Conservation (phyloP, 2,888 invertebrate genomes). For the Prosopocoilus inquinatus region DNA sequence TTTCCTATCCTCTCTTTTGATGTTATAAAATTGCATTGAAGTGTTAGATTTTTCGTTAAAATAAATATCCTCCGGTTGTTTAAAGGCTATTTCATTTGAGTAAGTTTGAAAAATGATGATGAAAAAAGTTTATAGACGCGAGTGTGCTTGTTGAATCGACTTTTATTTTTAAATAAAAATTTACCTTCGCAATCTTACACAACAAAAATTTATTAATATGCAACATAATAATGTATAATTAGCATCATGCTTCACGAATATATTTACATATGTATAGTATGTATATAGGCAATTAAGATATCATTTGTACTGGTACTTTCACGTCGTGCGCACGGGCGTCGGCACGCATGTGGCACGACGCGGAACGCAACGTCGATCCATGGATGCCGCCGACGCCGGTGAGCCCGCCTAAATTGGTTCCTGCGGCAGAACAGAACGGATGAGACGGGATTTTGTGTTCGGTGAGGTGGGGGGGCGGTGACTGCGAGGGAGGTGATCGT, state of each 20-base stretch:
- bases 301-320: conserved; percentile 22
- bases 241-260: conserved; percentile 24
- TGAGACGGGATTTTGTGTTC: conserved; percentile 8
- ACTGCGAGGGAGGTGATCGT: conserved; percentile 13
- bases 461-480: conserved; percentile 9
- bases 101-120: too few relatives aligned
- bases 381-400: conserved; percentile 15
- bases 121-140: neutral
- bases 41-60: too few relatives aligned
- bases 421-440: conserved; percentile 12
- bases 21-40: too few relatives aligned
- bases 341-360: conserved; percentile 11
- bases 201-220: conserved; percentile 25
- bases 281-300: conserved; percentile 25
- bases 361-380: neutral
- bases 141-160: conserved; percentile 16
- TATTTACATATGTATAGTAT: conserved; percentile 24
- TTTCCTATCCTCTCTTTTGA: too few relatives aligned
- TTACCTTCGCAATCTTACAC: conserved; percentile 24
- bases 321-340: conserved; percentile 12
- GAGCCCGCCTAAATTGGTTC: conserved; percentile 11
- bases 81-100: too few relatives aligned
- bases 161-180: conserved; percentile 25
- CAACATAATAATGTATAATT: conserved; percentile 25
- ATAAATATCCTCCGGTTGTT: too few relatives aligned